Evolutionary conservation across 1,140 invertebrate species (phyloP).

Genomic region (Pachypeltis micranthus): DNA sequence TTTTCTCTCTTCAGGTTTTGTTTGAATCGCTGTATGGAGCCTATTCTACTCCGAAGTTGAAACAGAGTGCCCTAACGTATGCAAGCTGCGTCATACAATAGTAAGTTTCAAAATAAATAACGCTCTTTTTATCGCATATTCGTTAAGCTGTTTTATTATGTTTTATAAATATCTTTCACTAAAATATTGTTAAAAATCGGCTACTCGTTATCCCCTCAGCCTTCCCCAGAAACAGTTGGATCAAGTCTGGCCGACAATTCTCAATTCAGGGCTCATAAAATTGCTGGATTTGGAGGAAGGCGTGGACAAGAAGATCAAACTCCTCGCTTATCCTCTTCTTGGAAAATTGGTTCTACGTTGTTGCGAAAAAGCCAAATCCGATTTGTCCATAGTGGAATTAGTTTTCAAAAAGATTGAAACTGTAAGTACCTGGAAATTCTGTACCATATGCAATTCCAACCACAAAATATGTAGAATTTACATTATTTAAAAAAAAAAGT

Average conservation of each 20-base stretch:
- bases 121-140: background rate
- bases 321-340: conserved; percentile 27
- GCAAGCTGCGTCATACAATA: conserved; percentile 58
- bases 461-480: too few relatives aligned
- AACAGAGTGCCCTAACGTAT: conserved; percentile 68
- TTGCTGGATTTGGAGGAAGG: conserved; percentile 51
- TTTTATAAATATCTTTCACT: background rate
- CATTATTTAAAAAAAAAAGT: too few relatives aligned
- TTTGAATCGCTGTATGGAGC: conserved; percentile 77
- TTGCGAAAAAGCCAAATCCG: conserved; percentile 25
- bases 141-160: background rate
- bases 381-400: conserved; percentile 9
- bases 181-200: too few relatives aligned
- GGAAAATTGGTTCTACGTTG: conserved; percentile 31
- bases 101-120: too few relatives aligned
- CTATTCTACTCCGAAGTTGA: conserved; percentile 70
- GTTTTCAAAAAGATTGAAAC: conserved; percentile 9
- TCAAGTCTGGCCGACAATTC: conserved; percentile 49
- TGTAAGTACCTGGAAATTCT: too few relatives aligned
- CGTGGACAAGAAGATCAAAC: conserved; percentile 18
- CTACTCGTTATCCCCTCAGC: conserved; percentile 39
- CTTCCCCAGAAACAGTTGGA: conserved; percentile 45
- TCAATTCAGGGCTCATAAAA: conserved; percentile 54
- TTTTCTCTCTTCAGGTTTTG: conserved; percentile 48
- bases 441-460: too few relatives aligned